Evolutionary conservation across 2,797 vertebrate genomes (phyloP).

Genomic region (Scolopax rusticola): DNA sequence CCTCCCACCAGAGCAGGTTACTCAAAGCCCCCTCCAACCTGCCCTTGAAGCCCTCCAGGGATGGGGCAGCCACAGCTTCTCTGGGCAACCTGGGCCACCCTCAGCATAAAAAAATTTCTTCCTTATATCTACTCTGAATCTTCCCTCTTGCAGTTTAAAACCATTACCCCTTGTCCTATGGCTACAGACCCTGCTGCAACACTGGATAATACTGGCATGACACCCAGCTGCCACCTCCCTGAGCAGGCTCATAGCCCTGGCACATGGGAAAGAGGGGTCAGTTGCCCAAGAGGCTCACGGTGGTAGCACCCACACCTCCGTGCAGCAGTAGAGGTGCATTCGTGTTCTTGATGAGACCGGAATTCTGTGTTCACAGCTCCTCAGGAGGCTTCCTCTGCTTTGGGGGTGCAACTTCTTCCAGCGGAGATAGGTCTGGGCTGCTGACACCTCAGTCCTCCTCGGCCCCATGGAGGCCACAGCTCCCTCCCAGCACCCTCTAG

Average conservation of each 20-base stretch:
- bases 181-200: background rate
- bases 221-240: background rate
- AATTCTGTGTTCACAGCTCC: background rate
- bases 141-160: background rate
- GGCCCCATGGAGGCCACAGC: accelerated
- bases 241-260: background rate
- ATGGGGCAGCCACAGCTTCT: background rate
- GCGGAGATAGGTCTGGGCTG: background rate
- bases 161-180: background rate
- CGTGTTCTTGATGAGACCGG: background rate
- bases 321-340: background rate
- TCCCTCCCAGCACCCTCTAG: background rate
- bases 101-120: too few relatives aligned
- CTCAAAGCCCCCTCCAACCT: too few relatives aligned
- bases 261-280: background rate
- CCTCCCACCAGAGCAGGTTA: too few relatives aligned
- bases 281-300: background rate
- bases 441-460: accelerated
- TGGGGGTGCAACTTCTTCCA: background rate
- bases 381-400: background rate
- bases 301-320: accelerated
- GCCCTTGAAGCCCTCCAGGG: too few relatives aligned
- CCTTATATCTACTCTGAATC: too few relatives aligned
- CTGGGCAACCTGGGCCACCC: too few relatives aligned
- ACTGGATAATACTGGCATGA: background rate